These are phyloP conservation scores for Pachydiplax longipennis DNA, from an alignment of 2,888 invertebrate species.

Conservation along the genomic window DNA sequence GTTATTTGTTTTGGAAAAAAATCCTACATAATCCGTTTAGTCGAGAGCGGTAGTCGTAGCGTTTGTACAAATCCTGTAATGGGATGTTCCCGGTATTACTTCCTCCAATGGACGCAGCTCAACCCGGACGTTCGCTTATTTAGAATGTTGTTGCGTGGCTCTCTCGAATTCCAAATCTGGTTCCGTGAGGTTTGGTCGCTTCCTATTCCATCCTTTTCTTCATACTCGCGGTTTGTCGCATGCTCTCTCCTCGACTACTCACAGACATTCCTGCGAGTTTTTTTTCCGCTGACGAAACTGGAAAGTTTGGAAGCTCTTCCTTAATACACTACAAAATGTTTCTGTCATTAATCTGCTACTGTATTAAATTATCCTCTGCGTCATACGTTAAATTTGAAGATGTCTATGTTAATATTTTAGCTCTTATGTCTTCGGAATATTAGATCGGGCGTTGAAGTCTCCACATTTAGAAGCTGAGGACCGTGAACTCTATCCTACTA, in stretches of 20 bases:
- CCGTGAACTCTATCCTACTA: too few species aligned
- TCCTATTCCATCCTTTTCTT: background rate
- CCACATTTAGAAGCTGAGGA: background rate
- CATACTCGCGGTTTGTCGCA: background rate
- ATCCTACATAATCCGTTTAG: conserved; percentile 6
- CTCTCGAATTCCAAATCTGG: conserved; percentile 29
- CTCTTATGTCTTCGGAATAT: background rate
- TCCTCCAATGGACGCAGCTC: conserved; percentile 4
- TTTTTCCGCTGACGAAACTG: background rate
- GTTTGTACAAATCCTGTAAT: background rate
- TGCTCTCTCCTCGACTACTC: background rate
- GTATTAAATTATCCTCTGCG: too few species aligned
- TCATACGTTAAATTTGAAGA: too few species aligned
- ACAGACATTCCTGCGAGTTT: background rate
- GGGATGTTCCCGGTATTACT: conserved; percentile 11
- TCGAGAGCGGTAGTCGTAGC: conserved; percentile 24
- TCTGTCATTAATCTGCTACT: too few species aligned
- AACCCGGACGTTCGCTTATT: conserved; percentile 43
- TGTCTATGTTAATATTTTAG: too few species aligned
- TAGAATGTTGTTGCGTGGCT: conserved; percentile 37
- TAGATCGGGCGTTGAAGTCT: background rate
- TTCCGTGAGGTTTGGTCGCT: background rate
- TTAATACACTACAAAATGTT: too few species aligned
- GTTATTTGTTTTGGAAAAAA: background rate
- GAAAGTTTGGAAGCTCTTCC: background rate